phyloP scores from a whole-genome alignment of 2,888 invertebrate species.

The Chrysolina haemoptera region DNA sequence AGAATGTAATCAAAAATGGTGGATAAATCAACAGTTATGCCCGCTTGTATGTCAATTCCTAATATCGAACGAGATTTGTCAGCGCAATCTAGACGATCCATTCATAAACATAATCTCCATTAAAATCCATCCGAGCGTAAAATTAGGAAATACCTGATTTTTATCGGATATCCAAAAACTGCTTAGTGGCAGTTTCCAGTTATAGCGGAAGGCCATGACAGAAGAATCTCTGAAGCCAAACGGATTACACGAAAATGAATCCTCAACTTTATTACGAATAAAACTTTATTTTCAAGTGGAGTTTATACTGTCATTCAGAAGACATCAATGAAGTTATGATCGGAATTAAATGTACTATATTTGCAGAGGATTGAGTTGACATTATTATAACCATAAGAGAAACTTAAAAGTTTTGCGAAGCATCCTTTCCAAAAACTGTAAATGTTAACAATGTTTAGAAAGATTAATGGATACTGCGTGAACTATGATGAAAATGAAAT shows the following conservation, averaged over 20 bases:
- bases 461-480: no score
- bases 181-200: constrained; percentile 19
- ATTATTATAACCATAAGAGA: no score
- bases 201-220: constrained; percentile 3
- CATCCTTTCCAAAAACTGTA: no score
- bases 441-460: no score
- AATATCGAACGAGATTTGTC: no score
- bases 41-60: no score
- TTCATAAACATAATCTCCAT: constrained; percentile 1
- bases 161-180: constrained; percentile 27
- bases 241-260: constrained; percentile 3
- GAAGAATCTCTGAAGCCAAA: constrained; percentile 2
- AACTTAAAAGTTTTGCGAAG: no score
- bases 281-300: background rate
- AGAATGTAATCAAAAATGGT: no score
- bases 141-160: constrained; percentile 27
- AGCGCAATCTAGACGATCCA: background rate
- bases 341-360: no score
- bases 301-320: background rate
- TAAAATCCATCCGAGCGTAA: constrained; percentile 8
- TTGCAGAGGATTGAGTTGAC: no score
- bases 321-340: background rate
- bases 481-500: no score
- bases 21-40: no score
- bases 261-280: constrained; percentile 10